Conservation (phyloP, 2,797 vertebrate species). For the Delichon dasypus region DNA sequence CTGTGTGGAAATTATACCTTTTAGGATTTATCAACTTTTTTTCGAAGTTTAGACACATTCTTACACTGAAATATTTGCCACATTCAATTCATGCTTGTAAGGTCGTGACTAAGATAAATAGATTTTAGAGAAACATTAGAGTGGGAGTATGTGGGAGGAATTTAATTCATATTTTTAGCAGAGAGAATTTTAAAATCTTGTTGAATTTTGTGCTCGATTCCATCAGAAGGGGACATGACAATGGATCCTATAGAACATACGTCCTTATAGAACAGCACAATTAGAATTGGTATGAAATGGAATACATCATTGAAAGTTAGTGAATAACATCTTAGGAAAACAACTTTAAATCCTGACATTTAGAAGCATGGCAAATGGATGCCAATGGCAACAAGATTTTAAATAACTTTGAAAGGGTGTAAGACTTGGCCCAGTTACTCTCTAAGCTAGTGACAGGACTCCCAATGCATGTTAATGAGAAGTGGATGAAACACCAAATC, state of each 20-base stretch:
- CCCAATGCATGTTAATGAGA: not conserved
- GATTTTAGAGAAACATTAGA: constrained; percentile 64
- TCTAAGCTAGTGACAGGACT: not conserved
- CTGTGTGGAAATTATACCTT: constrained; percentile 41
- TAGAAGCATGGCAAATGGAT: constrained; percentile 3
- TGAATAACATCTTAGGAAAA: not conserved
- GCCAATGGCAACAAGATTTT: not conserved
- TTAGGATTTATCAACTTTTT: constrained; percentile 46
- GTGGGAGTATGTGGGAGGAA: constrained; percentile 75
- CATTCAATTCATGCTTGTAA: constrained; percentile 67
- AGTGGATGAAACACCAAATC: not conserved
- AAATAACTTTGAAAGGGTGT: constrained; percentile 24
- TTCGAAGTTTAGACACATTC: constrained; percentile 23
- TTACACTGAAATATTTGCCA: constrained; percentile 59
- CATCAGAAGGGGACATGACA: constrained; percentile 37
- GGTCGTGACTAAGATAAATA: constrained; percentile 77
- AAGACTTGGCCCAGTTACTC: constrained; percentile 31
- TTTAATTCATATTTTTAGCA: constrained; percentile 66
- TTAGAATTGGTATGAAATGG: not conserved
- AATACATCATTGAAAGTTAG: not conserved
- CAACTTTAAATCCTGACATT: constrained; percentile 18
- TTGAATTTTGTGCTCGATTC: constrained; percentile 52
- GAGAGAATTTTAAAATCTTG: constrained; percentile 61
- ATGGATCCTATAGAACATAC: constrained; percentile 23
- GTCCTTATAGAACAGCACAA: not conserved